phyloP scores from a whole-genome alignment of 2,888 invertebrate species.

The Andrena bicolor region DNA sequence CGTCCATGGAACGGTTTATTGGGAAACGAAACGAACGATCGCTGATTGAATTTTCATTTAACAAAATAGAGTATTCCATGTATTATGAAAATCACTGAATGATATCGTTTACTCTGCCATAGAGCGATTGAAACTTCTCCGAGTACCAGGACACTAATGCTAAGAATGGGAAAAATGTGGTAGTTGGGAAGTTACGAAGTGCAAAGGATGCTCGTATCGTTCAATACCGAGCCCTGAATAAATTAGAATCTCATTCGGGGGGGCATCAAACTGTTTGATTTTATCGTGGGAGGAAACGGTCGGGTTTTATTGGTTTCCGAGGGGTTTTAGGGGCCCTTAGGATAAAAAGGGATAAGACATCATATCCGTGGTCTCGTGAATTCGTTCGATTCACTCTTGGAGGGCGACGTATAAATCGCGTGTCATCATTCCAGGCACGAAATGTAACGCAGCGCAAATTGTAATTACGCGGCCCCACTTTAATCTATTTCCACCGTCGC shows the following conservation, averaged over 20 bases:
- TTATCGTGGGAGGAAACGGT: conserved; percentile 39
- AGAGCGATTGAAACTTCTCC: not conserved
- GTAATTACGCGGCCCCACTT: not conserved
- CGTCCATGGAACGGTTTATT: no score
- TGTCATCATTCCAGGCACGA: conserved; percentile 24
- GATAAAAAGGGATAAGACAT: conserved; percentile 54
- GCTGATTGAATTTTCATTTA: not conserved
- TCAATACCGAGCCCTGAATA: conserved; percentile 32
- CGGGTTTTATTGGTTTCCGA: conserved; percentile 54
- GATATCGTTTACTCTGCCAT: no score
- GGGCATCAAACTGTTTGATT: conserved; percentile 45
- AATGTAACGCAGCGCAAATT: not conserved
- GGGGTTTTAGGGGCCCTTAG: conserved; percentile 32
- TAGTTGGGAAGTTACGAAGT: not conserved
- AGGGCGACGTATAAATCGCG: conserved; percentile 6
- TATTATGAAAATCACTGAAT: no score
- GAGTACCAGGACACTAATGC: no score
- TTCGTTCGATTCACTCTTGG: conserved; percentile 39
- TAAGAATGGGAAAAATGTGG: not conserved
- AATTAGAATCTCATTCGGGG: conserved; percentile 46
- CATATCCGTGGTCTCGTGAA: conserved; percentile 44
- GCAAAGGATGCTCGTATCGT: not conserved
- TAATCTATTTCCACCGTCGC: conserved; percentile 2
- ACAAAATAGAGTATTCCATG: no score
- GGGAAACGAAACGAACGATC: no score